Evolutionary conservation across 2,113 vertebrate genomes (phyloP).

Genomic region (Paradoxurus hermaphroditus): DNA sequence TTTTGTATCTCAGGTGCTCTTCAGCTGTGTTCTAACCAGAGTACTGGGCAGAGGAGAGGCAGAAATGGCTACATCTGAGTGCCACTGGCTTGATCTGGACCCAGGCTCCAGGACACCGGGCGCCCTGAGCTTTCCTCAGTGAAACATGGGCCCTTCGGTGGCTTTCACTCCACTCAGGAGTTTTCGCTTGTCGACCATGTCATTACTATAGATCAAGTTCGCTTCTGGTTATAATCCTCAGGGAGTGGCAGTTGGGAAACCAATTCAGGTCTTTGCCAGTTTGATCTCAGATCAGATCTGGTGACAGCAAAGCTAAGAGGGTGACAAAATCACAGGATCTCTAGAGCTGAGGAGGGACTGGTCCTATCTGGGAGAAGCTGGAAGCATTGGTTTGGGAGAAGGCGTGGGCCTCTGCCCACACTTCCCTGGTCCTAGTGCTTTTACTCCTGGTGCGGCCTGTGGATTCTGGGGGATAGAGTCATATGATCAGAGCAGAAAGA

Average conservation of each 20-base stretch:
- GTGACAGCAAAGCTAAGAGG: constrained; percentile 42
- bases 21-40: background rate
- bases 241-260: background rate
- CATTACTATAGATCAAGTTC: constrained; percentile 16
- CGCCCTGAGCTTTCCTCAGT: background rate
- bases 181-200: background rate
- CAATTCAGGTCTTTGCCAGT: constrained; percentile 24
- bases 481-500: background rate
- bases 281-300: constrained; percentile 40
- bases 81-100: background rate
- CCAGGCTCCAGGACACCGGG: background rate
- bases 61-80: background rate
- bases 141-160: background rate
- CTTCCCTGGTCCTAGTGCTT: background rate
- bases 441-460: background rate
- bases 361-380: background rate
- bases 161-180: background rate
- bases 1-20: background rate
- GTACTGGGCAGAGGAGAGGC: background rate
- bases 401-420: background rate
- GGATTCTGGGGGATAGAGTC: background rate
- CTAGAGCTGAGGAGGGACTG: background rate
- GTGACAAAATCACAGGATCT: background rate
- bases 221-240: constrained; percentile 1
- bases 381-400: background rate